Percentiles rank a stretch among this genome's conserved stretches.
These are phyloP conservation scores for Mylabris sibirica DNA, from an alignment of 2,888 invertebrate species.

Conservation along the genomic window DNA sequence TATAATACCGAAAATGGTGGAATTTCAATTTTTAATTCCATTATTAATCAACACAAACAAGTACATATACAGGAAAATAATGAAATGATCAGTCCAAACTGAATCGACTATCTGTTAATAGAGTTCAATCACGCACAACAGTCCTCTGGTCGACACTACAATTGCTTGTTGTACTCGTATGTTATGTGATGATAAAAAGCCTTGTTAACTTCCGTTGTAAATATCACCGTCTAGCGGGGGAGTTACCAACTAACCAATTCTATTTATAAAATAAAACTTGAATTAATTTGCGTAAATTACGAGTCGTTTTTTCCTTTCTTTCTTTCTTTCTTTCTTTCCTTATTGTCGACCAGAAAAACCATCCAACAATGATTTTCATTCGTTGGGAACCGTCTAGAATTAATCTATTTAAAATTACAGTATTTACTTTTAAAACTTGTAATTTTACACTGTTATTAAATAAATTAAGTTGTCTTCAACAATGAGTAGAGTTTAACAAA, in stretches of 20 bases:
- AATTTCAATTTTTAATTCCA: neutral
- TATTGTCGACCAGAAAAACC: neutral
- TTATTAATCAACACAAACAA: neutral
- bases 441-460: constrained; percentile 33
- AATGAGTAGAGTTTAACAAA: neutral
- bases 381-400: constrained; percentile 25
- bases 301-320: constrained; percentile 12
- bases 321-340: too few relatives aligned
- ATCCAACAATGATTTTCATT: constrained; percentile 14
- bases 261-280: constrained; percentile 6
- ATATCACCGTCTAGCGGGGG: constrained; percentile 49
- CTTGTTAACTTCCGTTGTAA: constrained; percentile 55
- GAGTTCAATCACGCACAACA: constrained; percentile 29
- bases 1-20: neutral
- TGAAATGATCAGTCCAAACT: constrained; percentile 28
- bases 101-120: neutral
- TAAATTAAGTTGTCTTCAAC: constrained; percentile 35
- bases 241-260: constrained; percentile 39
- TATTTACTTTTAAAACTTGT: constrained; percentile 25
- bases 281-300: constrained; percentile 28
- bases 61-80: neutral
- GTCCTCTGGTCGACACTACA: constrained; percentile 42
- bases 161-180: constrained; percentile 39
- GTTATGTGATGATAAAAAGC: constrained; percentile 55
- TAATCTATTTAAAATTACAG: constrained; percentile 33